A percentile compares a stretch with the other conserved stretches of the same genome.
Evolutionary conservation across 2,888 invertebrate species (phyloP).

Genomic region (Lithophane ornitopus): DNA sequence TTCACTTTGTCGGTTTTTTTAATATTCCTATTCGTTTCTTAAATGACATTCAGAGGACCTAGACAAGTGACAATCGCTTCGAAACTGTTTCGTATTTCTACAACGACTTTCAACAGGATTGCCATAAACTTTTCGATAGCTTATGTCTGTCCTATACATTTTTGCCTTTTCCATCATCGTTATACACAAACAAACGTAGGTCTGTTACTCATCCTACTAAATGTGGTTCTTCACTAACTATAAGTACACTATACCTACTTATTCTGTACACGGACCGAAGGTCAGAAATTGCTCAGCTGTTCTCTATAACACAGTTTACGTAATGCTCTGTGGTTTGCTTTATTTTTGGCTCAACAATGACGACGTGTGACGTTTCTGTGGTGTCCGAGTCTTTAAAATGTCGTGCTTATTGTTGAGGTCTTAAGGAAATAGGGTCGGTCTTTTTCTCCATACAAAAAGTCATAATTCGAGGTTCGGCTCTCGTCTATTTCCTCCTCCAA

Average conservation of each 20-base stretch:
- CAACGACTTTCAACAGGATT: no score
- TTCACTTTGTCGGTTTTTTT: no score
- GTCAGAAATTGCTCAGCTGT: slow-evolving; percentile 39
- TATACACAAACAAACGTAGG: slow-evolving; percentile 3
- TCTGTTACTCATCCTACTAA: slow-evolving; percentile 19
- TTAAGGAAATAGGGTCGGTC: no score
- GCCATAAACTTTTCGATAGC: no score
- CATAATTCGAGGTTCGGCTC: no score
- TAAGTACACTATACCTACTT: neutral
- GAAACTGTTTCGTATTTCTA: no score
- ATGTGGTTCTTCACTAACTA: slow-evolving; percentile 9
- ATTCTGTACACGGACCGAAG: slow-evolving; percentile 13
- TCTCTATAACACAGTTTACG: slow-evolving; percentile 16
- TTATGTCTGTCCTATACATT: no score
- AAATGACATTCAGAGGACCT: neutral
- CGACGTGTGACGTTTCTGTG: slow-evolving; percentile 9
- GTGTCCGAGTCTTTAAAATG: neutral
- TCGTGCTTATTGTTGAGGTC: neutral
- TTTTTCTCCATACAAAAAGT: no score
- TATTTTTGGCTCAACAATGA: slow-evolving; percentile 20
- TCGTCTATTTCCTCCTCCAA: no score
- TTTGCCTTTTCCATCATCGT: no score
- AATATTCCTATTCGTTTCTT: neutral
- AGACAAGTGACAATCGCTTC: no score
- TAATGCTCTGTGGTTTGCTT: slow-evolving; percentile 26